A percentile compares a stretch with the other conserved stretches of the same genome.
phyloP scores from a whole-genome alignment of 2,113 vertebrate species.

The Tragelaphus strepsiceros region DNA sequence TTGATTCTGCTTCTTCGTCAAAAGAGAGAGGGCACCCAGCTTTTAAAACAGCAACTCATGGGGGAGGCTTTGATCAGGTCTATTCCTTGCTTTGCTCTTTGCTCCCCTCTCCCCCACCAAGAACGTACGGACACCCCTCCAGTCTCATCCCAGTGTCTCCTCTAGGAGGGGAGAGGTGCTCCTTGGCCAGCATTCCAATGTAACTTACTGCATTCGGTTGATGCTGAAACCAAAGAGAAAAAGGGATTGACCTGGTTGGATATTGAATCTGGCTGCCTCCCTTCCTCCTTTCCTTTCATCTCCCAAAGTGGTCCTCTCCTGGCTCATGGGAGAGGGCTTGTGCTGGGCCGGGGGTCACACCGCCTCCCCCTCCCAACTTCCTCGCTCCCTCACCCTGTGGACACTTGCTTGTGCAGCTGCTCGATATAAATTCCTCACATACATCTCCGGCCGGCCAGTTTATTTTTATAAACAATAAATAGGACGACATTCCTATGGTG shows the following conservation, averaged over 20 bases:
- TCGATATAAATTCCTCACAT: slow-evolving; percentile 95
- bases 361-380: background rate
- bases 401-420: slow-evolving; percentile 98
- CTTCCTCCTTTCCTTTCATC: slow-evolving; percentile 53
- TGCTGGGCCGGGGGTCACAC: slow-evolving; percentile 31
- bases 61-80: background rate
- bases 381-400: slow-evolving; percentile 77
- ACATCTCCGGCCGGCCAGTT: slow-evolving; percentile 94
- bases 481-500: slow-evolving; percentile 88
- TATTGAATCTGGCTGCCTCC: slow-evolving; percentile 64
- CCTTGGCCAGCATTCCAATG: background rate
- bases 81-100: background rate
- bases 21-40: background rate
- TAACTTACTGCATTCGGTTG: background rate
- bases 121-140: background rate
- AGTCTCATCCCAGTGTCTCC: background rate
- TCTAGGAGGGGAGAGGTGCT: background rate
- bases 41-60: background rate
- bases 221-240: background rate
- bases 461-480: slow-evolving; percentile 99
- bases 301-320: slow-evolving; percentile 49
- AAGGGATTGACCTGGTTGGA: slow-evolving; percentile 83
- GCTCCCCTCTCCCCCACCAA: background rate
- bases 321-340: background rate
- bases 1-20: background rate